Conservation (phyloP, 2,113 vertebrate species). For the Serinus canaria region DNA sequence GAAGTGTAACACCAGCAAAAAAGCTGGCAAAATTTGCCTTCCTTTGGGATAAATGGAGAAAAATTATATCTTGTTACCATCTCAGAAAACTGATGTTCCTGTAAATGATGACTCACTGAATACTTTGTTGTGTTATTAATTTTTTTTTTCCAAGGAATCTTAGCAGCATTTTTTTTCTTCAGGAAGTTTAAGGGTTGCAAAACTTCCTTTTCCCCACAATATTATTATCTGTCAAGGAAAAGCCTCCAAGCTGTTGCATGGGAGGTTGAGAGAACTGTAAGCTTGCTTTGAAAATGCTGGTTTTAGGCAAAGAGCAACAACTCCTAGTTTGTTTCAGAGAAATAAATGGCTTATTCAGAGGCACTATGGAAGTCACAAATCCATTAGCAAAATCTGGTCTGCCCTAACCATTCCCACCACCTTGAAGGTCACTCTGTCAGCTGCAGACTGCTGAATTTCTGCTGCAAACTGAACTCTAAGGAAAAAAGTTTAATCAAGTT, state of each 20-base stretch:
- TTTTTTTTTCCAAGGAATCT: not conserved
- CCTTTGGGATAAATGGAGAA: not conserved
- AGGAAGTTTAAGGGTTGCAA: not conserved
- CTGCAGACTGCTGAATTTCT: not conserved
- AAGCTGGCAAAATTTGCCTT: not conserved
- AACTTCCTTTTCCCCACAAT: conserved; percentile 1
- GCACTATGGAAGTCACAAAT: not conserved
- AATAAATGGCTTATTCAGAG: not conserved
- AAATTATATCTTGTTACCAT: not conserved
- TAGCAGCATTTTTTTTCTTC: not conserved
- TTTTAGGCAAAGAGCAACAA: not conserved
- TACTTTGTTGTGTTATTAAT: not conserved
- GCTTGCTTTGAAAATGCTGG: not conserved
- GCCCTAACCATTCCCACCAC: not conserved
- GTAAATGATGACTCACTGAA: not conserved
- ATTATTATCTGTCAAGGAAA: not conserved
- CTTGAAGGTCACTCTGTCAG: not conserved
- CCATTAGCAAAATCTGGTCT: not conserved
- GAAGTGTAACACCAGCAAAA: not conserved
- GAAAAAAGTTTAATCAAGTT: not conserved
- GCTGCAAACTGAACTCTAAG: not conserved
- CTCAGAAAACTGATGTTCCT: not conserved
- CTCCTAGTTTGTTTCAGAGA: not conserved
- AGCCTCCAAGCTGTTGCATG: not conserved
- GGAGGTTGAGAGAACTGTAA: not conserved